These are phyloP conservation scores for Sebastes minor DNA, from an alignment of 2,797 vertebrate genomes.

Conservation along the genomic window DNA sequence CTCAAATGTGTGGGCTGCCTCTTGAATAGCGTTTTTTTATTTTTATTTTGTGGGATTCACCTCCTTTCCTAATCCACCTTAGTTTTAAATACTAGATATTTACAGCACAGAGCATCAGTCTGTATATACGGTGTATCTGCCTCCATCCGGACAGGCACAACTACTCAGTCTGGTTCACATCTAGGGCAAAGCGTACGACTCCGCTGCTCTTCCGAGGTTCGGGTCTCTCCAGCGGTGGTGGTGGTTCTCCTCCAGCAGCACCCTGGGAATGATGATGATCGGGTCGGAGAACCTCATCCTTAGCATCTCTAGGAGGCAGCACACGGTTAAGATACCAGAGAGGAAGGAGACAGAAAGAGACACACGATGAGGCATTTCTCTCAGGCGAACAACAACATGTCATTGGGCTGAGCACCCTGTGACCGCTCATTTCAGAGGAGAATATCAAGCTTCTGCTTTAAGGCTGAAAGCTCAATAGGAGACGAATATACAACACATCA, in stretches of 20 bases:
- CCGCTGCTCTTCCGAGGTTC: conserved; percentile 73
- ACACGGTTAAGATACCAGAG: conserved; percentile 71
- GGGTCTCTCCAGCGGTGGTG: conserved; percentile 73
- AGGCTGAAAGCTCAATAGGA: not conserved
- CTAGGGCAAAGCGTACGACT: conserved; percentile 82
- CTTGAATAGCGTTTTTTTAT: not conserved
- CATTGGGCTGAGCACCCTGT: conserved; percentile 71
- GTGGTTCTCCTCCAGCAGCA: conserved; percentile 83
- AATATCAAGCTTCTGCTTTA: not conserved
- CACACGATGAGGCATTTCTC: conserved; percentile 72
- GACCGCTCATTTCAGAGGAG: conserved; percentile 67
- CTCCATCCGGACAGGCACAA: not conserved
- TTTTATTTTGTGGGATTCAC: not conserved
- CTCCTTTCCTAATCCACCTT: conserved; percentile 44
- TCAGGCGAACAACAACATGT: conserved; percentile 41
- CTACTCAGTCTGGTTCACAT: conserved; percentile 79
- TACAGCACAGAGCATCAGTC: conserved; percentile 71
- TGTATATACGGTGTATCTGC: conserved; percentile 11
- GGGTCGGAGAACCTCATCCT: conserved; percentile 82
- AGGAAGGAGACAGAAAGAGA: conserved; percentile 65
- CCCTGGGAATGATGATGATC: conserved; percentile 84
- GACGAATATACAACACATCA: not conserved
- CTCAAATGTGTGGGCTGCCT: conserved; percentile 23
- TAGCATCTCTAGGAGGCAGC: conserved; percentile 82
- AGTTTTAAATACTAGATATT: conserved; percentile 69